Evolutionary conservation across 2,113 vertebrate genomes (phyloP), one percentile per base, ranked within the genome.

Genomic region (Dicentrarchus labrax): DNA sequence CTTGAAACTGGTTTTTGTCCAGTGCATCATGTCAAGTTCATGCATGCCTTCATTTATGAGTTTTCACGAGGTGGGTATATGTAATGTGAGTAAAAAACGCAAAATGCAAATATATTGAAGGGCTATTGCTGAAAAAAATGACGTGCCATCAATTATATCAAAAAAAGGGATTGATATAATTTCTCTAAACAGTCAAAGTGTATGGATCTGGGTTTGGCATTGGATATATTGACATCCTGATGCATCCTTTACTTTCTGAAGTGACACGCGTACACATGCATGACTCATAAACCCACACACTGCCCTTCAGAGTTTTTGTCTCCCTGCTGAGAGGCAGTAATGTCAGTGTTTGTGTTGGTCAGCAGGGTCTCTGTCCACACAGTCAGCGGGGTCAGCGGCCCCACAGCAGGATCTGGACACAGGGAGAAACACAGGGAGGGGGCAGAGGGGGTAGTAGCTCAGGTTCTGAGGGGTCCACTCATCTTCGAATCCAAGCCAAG

Each of bases 331-430:
- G 91, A 83, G 69, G 83, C 83, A 68, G 80, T 88, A 85, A 89
- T 90, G 89, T 88, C 82, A 70, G 66, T 91, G 82, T 93, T 90
- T 86, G 83, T 90, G 84, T 80, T 79, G 89, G 91, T 89, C 93
- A 93, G 92, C 92, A 72, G 93, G 94, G 81, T 84, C 90, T 92
- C 88, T 92, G 92, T 92, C 84, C 84, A 80, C 89, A 88, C 90
- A 91, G 88, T 73, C 86, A 90, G 87, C 57, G 48, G 78, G 91
- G 90, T 93, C 86, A 87, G 85, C 36, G 61, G 73, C 86, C 80
- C 64, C 92, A 38, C 93, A 93, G 90, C 91, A 68, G 90, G 92
- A 86, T 67, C 82, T 87, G 88, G 89, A 87, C 86, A 88, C 66
- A 48, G 61, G 87, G 80, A 85, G 45, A 84, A 88, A 77, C 77